A percentile compares a stretch with the other conserved stretches of the same genome.
Evolutionary conservation across 2,113 vertebrate genomes (phyloP).

Genomic region (Natator depressus): DNA sequence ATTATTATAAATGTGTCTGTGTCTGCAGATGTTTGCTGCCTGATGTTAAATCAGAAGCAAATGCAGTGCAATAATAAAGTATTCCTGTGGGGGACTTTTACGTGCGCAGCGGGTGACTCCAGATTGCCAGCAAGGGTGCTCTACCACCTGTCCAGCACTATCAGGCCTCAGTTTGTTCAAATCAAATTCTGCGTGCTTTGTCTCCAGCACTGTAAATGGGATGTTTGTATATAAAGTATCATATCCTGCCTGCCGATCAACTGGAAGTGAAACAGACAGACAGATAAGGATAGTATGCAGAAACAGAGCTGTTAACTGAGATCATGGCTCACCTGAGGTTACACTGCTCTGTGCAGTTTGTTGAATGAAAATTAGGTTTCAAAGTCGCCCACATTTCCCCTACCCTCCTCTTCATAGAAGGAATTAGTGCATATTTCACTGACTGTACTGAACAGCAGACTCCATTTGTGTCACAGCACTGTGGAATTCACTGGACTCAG

Average conservation of each 20-base stretch:
- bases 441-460: not conserved
- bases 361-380: not conserved
- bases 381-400: not conserved
- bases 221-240: not conserved
- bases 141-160: not conserved
- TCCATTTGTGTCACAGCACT: not conserved
- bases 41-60: slow-evolving; percentile 21
- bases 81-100: not conserved
- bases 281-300: not conserved
- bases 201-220: not conserved
- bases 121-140: not conserved
- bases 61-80: not conserved
- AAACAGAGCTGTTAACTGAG: not conserved
- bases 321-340: not conserved
- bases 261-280: not conserved
- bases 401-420: not conserved
- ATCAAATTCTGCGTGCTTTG: not conserved
- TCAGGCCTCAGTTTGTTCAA: not conserved
- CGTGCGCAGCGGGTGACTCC: not conserved
- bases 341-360: fast-evolving
- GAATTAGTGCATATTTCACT: fast-evolving
- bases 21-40: not conserved
- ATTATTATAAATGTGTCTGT: not conserved
- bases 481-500: not conserved
- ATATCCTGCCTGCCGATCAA: not conserved